Percentiles rank a stretch among this genome's conserved stretches.
phyloP scores from a whole-genome alignment of 2,113 vertebrate genomes.

The Azemiops feae region DNA sequence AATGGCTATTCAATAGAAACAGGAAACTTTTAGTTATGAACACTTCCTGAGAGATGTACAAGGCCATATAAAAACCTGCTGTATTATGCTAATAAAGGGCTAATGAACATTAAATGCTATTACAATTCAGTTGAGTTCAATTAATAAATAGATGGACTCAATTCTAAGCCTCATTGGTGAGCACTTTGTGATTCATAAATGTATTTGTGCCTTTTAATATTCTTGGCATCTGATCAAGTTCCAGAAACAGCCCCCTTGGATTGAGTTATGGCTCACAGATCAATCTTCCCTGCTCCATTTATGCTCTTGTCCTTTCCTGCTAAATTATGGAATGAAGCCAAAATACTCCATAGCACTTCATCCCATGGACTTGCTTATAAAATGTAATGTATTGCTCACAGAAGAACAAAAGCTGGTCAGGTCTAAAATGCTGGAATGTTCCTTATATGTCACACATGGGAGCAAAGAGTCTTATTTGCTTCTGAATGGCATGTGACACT shows the following conservation, averaged over 20 bases:
- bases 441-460: neutral
- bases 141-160: slow-evolving; percentile 6
- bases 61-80: slow-evolving; percentile 1
- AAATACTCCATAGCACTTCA: neutral
- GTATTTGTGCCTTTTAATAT: slow-evolving; percentile 2
- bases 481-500: neutral
- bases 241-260: slow-evolving; percentile 13
- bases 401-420: neutral
- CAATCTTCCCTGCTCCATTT: neutral
- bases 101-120: slow-evolving; percentile 15
- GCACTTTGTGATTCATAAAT: slow-evolving; percentile 15
- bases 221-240: neutral
- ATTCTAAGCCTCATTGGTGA: slow-evolving; percentile 3
- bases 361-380: neutral
- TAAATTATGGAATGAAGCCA: neutral
- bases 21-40: neutral
- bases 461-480: neutral
- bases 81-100: slow-evolving; percentile 1
- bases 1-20: neutral
- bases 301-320: slow-evolving; percentile 20
- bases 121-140: slow-evolving; percentile 27
- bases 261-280: neutral
- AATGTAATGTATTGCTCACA: neutral
- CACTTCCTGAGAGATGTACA: slow-evolving; percentile 4
- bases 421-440: neutral